Evolutionary conservation across 1,140 invertebrate species (phyloP), one percentile per base, ranked within the genome.

Genomic region (Rhizoglyphus robini): DNA sequence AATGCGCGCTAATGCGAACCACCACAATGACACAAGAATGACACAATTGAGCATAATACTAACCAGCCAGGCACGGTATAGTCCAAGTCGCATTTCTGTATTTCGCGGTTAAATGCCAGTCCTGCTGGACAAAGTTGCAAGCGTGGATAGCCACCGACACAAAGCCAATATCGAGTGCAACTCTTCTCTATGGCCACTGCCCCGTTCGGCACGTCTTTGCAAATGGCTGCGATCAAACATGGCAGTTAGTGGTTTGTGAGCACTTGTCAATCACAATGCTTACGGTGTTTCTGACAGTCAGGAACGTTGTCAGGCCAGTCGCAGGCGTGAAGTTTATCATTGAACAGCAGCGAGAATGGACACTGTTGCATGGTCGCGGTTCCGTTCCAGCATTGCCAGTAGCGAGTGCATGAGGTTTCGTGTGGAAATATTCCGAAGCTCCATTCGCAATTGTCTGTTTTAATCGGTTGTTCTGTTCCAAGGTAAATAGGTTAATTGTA

Each of bases 381-480:
- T 34, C 89, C 88, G 74, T 92, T 92, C 90, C 89, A 92, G 74
- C 89, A 92, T 0, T 89, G 91, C 89, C 89, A 93, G 75, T 92
- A 92, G 15, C 89, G 79, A 0, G 89, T 93, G 78, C 90, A 92
- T 0, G 86, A 89, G 0, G 88, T 91, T 75, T 91, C 88, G 74
- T 93, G 90, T 0, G 89, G 88, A 75, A 92, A 92, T 69, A 92
- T 90, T 29, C 90, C 90, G 73, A 91, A 93, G 64, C 90, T 76
- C 89, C 89, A 93, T 71, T 89, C 88, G 73, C 90, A 93, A 72
- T 92, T 88, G 67, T 90, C 88, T 0, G 84, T 84, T 11, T 81
- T 79, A 60, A 90, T 86, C 27, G 88, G 88, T 15, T 86, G 82
- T 75, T 93, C 86, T 88, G 73, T 47, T 36, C 18, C 18, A 38